Base-by-base conservation (phyloP, 2,113 vertebrate genomes). In the Scytalopus superciliaris region DNA sequence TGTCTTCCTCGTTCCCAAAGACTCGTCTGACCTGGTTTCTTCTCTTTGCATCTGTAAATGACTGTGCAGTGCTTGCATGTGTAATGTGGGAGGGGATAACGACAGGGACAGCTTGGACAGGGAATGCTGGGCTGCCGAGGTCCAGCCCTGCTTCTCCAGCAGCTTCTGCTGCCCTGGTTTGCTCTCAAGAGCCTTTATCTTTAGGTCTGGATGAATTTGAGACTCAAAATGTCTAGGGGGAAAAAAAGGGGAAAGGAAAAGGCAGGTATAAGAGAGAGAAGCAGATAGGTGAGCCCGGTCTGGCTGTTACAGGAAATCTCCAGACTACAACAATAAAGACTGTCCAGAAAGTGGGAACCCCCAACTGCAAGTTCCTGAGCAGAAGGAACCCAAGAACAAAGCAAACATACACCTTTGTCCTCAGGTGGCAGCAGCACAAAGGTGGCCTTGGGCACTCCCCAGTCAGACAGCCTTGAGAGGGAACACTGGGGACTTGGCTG, bases 1-100 rank as follows among this genome's bases (percentile, higher is more conserved):
- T 79, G 77, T 73, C 90, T 95, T 93, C 96, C 92, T 87, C 55
- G 67, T 67, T 95, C 93, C 94, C 87, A 52, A 90, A 94, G 97
- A 96, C 93, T 96, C 89, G 22, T 93, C 90, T 87, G 88, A 57
- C 67, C 94, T 57, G 91, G 47, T 93, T 94, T 93, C 88, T 39
- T 91, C 95, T 96, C 96, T 84, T 80, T 59, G 96, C 84, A 72
- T 85, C 96, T 86, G 70, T 91, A 96, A 97, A 96, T 90, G 96
- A 95, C 2, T 67, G 91, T 52, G 84, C 78, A 73, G 90, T 0
- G n/a, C 70, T 37, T 95, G 96, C 94, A 91, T 93, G 88, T 39
- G 84, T 95, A 95, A 98, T 90, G 64, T 13, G 7, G 72, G 73
- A 4, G 1, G 13, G 63, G 56, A 59, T 15, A 66, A 47, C 24